phyloP scores from a whole-genome alignment of 2,113 vertebrate species.

The Trogon melanurus region DNA sequence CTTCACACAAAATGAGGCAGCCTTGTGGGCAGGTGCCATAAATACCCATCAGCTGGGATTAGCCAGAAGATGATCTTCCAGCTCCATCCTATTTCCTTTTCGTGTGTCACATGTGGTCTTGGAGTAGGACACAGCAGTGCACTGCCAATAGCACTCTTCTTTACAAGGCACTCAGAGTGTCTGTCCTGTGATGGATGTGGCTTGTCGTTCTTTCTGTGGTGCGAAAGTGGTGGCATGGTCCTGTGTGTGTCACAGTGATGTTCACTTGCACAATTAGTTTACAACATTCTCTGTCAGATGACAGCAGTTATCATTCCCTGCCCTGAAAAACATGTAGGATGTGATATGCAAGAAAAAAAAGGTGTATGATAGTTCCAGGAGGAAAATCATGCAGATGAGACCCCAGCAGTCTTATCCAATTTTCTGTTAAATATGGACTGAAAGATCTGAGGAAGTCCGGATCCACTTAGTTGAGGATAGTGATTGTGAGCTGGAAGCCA shows the following conservation, averaged over 20 bases:
- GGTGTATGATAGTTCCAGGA: neutral
- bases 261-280: neutral
- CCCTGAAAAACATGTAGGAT: neutral
- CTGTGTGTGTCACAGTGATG: neutral
- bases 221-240: neutral
- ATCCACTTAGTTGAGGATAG: neutral
- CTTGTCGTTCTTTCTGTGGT: neutral
- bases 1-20: neutral
- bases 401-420: neutral
- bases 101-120: neutral
- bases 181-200: neutral
- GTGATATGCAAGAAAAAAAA: neutral
- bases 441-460: neutral
- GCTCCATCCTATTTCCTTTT: neutral
- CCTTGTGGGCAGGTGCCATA: neutral
- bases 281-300: neutral
- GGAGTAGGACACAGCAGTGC: neutral
- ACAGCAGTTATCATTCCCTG: neutral
- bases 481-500: neutral
- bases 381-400: neutral
- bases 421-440: neutral
- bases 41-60: neutral
- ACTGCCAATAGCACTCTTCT: neutral
- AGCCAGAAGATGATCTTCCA: neutral
- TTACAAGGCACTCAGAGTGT: neutral